These are phyloP conservation scores for Dendrolimus kikuchii DNA, from an alignment of 1,140 invertebrate species.

Conservation along the genomic window DNA sequence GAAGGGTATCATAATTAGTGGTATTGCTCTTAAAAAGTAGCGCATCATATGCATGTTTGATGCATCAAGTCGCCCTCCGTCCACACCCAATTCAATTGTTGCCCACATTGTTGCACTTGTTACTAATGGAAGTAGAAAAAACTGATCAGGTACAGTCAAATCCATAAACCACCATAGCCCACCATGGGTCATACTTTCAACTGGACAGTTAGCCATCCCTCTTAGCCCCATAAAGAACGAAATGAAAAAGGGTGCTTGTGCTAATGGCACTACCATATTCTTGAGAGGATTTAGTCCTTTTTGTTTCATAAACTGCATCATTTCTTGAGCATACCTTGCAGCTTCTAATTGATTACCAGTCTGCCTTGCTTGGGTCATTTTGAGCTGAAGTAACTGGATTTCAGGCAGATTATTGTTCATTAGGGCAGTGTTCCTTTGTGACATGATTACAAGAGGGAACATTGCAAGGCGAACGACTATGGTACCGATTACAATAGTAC, in stretches of 20 bases:
- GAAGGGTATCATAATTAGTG: conserved; percentile 88
- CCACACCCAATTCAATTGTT: conserved; percentile 90
- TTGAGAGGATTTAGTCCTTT: conserved; percentile 87
- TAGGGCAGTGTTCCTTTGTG: conserved; percentile 83
- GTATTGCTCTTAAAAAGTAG: conserved; percentile 82
- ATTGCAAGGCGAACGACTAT: conserved; percentile 79
- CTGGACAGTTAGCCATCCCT: conserved; percentile 88
- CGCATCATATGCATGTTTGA: conserved; percentile 80
- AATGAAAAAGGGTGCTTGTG: conserved; percentile 92
- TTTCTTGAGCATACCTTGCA: conserved; percentile 80
- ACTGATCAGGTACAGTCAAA: conserved; percentile 92
- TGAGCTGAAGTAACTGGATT: conserved; percentile 84
- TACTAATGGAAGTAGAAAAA: conserved; percentile 88
- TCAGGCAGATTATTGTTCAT: conserved; percentile 89
- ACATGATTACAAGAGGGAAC: conserved; percentile 87
- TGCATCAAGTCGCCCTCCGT: conserved; percentile 76
- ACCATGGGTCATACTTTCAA: conserved; percentile 91
- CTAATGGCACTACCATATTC: conserved; percentile 84
- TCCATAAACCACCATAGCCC: conserved; percentile 95
- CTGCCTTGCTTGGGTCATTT: conserved; percentile 87
- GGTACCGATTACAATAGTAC: conserved; percentile 85
- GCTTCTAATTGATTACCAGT: conserved; percentile 86
- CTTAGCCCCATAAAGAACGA: conserved; percentile 91
- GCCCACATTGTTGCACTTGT: conserved; percentile 85
- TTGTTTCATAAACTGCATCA: conserved; percentile 86